Evolutionary conservation across 1,140 invertebrate genomes (phyloP), one percentile per base, ranked within the genome.

Genomic region (Pygmarrhopalites habei): DNA sequence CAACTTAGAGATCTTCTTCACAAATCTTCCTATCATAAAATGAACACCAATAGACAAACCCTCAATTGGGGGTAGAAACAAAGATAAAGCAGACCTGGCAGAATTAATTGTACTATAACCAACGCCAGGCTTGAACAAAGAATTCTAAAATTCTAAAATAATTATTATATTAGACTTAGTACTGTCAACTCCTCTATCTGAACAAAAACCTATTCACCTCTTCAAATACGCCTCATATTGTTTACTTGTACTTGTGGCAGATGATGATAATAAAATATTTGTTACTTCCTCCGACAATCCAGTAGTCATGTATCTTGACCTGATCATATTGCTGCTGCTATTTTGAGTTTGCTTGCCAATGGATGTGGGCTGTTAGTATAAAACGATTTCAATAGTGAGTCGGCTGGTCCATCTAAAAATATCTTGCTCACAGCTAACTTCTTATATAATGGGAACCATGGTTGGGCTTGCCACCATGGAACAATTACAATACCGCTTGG

Each of bases 341-440:
- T n/a, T 14, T 58, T 19, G 19, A 58, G 19, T 7, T 12, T 1
- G 19, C 10, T 44, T 35, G 25, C n/a, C n/a, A 58, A 30, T 25
- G 39, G 57, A 46, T 58, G 57, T 28, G 57, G 29, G 21, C 41
- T 58, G 21, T 26, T 26, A 58, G 25, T 7, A 58, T 26, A 41
- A 29, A 43, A 23, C 19, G 23, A 58, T 28, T 29, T 46, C 25
- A 58, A 25, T 43, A 58, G 1, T 17, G 39, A 23, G 15, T 15
- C 2, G 0, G 19, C 32, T 2, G 57, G 57, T 1, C 21, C 39
- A 0, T 44, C 17, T 5, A 44, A 19, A 26, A 46, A 0, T 10
- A 47, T 46, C n/a, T 47, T 12, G 17, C 35, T 43, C 0, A 30
- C 12, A 29, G 15, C 41, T n/a, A 58, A 15, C 2, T 15, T 17